Evolutionary conservation across 2,888 invertebrate species (phyloP).

Genomic region (Drosophila anomelani): DNA sequence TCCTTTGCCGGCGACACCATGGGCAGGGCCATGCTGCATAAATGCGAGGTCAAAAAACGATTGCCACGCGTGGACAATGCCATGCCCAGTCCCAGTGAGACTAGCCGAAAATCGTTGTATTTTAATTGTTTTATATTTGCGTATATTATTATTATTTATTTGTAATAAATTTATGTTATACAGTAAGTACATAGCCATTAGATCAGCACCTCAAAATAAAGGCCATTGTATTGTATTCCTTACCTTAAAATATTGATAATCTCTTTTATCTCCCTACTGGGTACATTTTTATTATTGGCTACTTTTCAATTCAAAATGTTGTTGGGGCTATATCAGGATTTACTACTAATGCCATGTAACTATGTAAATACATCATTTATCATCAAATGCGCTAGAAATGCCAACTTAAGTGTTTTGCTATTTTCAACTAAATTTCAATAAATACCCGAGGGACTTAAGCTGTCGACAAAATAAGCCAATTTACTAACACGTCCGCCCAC

Average conservation of each 20-base stretch:
- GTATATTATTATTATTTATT: neutral
- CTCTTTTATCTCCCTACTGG: neutral
- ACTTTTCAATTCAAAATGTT: too few relatives aligned
- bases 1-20: conserved; percentile 75
- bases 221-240: neutral
- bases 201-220: neutral
- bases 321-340: neutral
- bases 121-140: neutral
- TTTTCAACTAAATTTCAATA: conserved; percentile 76
- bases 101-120: accelerated
- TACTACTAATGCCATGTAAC: neutral
- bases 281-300: neutral
- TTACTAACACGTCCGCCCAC: conserved; percentile 48
- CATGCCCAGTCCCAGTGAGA: conserved; percentile 57
- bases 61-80: conserved; percentile 80
- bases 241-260: neutral
- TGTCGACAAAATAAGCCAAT: conserved; percentile 80
- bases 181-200: too few relatives aligned
- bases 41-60: conserved; percentile 68
- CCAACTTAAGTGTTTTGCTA: conserved; percentile 73
- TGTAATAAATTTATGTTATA: neutral
- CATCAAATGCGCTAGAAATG: conserved; percentile 50
- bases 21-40: conserved; percentile 52
- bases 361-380: conserved; percentile 26
- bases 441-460: conserved; percentile 71